Evolutionary conservation across 1,140 invertebrate genomes (phyloP).

Genomic region (Zaprionus tsacasi): DNA sequence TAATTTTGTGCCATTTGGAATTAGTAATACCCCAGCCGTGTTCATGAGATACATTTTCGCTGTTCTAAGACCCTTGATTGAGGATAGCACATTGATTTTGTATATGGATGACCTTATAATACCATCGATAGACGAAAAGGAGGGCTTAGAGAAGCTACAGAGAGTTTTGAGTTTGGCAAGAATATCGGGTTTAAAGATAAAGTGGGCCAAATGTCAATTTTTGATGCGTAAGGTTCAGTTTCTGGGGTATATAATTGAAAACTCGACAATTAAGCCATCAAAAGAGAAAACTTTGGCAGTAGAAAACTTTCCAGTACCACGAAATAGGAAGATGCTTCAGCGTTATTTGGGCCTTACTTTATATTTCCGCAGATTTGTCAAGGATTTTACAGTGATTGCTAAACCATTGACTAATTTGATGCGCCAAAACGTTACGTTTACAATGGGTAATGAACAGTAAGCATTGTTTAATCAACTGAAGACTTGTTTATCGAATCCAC

Average conservation of each 20-base stretch:
- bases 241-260: conserved; percentile 4
- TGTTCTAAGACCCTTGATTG: conserved; percentile 20
- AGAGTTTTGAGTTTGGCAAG: conserved; percentile 13
- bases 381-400: conserved; percentile 5
- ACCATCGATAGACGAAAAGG: not conserved
- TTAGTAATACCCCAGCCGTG: conserved; percentile 41
- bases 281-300: not conserved
- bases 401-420: conserved; percentile 1
- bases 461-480: not conserved
- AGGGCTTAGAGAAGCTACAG: conserved; percentile 9
- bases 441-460: not conserved
- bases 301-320: not conserved
- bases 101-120: conserved; percentile 21
- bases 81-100: not conserved
- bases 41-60: conserved; percentile 74
- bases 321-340: conserved; percentile 8
- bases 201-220: not conserved
- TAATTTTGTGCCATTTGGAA: conserved; percentile 30
- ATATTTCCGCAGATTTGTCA: conserved; percentile 24
- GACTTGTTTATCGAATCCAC: not conserved
- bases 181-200: conserved; percentile 6
- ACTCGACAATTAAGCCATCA: not conserved
- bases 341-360: conserved; percentile 27
- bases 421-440: not conserved
- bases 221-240: not conserved